Evolutionary conservation across 1,140 invertebrate genomes (phyloP).

Genomic region (Caerostris darwini): DNA sequence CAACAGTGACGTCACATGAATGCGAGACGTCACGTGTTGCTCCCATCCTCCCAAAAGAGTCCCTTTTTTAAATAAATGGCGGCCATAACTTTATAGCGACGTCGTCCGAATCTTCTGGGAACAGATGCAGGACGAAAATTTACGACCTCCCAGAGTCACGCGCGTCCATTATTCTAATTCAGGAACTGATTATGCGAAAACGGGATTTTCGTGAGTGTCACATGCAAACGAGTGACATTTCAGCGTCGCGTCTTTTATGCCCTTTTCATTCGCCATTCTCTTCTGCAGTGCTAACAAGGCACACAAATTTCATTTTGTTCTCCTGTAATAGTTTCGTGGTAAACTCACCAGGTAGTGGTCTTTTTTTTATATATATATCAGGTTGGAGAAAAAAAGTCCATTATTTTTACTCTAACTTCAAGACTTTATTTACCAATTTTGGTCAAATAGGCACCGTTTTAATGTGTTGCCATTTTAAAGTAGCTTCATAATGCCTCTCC

Average conservation of each 20-base stretch:
- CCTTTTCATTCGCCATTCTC: neutral
- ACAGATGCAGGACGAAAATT: neutral
- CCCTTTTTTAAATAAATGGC: neutral
- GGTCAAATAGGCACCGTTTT: too few species aligned
- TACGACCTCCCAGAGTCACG: neutral
- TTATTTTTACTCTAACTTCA: too few species aligned
- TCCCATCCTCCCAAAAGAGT: neutral
- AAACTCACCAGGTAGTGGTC: neutral
- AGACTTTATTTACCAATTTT: too few species aligned
- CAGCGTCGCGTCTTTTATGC: neutral
- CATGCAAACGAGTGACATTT: neutral
- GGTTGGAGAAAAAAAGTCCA: too few species aligned
- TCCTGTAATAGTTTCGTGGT: neutral
- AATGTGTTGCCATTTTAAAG: neutral
- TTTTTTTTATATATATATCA: neutral
- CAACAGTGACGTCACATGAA: neutral
- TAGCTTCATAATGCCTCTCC: neutral
- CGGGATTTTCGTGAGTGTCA: neutral
- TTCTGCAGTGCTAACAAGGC: neutral
- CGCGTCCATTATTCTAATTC: constrained; percentile 6
- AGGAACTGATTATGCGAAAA: constrained; percentile 19
- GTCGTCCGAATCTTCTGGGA: neutral
- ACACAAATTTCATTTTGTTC: neutral
- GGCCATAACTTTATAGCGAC: neutral
- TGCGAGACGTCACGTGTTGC: neutral